Conservation (phyloP, 37 sponge, comb jelly and placozoan genomes). For the Crambe crambe region DNA sequence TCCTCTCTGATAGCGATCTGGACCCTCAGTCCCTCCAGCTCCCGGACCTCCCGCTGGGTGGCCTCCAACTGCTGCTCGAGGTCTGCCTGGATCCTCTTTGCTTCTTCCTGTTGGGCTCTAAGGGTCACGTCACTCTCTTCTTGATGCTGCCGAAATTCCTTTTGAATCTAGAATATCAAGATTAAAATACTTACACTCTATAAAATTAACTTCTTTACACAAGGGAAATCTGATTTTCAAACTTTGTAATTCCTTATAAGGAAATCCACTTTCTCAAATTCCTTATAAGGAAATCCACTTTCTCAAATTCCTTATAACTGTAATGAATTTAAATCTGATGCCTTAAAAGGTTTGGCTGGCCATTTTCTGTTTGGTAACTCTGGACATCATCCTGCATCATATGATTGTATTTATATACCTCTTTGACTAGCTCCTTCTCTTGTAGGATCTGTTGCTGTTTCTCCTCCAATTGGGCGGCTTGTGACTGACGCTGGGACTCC, state of each 20-base stretch:
- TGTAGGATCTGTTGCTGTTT: background rate
- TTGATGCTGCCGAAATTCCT: background rate
- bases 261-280: too few species aligned
- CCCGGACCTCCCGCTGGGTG: conserved; percentile 15
- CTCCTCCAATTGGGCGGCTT: conserved; percentile 3
- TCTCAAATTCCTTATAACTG: too few species aligned
- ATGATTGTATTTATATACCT: too few species aligned
- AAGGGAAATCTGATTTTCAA: too few species aligned
- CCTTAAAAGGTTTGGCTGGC: too few species aligned
- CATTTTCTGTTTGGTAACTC: too few species aligned
- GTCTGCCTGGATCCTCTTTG: background rate
- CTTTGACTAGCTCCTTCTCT: background rate
- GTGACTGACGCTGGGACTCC: background rate
- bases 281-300: too few species aligned
- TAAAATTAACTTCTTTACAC: too few species aligned
- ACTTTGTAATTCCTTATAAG: too few species aligned
- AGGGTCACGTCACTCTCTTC: conserved; percentile 16
- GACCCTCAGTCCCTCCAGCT: conserved; percentile 30
- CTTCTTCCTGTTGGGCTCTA: background rate
- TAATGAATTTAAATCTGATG: too few species aligned
- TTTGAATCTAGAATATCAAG: background rate
- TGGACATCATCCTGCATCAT: too few species aligned
- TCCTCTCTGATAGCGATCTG: conserved; percentile 30
- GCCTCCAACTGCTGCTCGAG: conserved; percentile 15
- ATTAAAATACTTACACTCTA: background rate